These are phyloP conservation scores for Apistogramma diplotaenia DNA, from an alignment of 2,113 vertebrate genomes.

Conservation along the genomic window DNA sequence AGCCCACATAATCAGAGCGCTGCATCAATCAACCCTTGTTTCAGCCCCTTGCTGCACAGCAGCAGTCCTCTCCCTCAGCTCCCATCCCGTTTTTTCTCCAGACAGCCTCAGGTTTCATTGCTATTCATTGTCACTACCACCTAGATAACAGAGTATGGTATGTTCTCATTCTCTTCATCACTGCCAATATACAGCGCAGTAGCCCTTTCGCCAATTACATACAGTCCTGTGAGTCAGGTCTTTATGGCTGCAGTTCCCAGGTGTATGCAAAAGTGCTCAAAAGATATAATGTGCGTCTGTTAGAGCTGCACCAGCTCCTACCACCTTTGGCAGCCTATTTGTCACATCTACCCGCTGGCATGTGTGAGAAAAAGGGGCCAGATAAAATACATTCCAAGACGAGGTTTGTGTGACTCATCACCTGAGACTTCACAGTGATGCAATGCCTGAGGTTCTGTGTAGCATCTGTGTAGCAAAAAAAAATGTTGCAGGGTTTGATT, in stretches of 20 bases:
- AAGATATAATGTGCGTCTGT: not conserved
- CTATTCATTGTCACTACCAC: slow-evolving; percentile 52
- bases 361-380: not conserved
- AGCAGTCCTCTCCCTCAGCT: slow-evolving; percentile 46
- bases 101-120: slow-evolving; percentile 55
- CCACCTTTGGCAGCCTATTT: not conserved
- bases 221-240: not conserved
- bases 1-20: not conserved
- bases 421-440: not conserved
- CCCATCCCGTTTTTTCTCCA: slow-evolving; percentile 14
- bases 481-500: not conserved
- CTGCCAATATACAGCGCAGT: not conserved
- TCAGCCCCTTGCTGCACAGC: slow-evolving; percentile 14
- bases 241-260: slow-evolving; percentile 30
- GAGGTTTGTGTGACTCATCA: not conserved
- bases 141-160: slow-evolving; percentile 21
- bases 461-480: not conserved
- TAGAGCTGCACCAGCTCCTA: not conserved
- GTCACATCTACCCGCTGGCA: not conserved
- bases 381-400: not conserved
- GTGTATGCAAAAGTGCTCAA: slow-evolving; percentile 13
- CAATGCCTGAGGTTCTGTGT: not conserved
- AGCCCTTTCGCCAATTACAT: not conserved
- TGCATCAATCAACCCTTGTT: slow-evolving; percentile 60
- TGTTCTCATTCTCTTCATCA: slow-evolving; percentile 20